These are phyloP conservation scores for Phengaris alcon DNA, from an alignment of 2,888 invertebrate genomes.

Conservation along the genomic window DNA sequence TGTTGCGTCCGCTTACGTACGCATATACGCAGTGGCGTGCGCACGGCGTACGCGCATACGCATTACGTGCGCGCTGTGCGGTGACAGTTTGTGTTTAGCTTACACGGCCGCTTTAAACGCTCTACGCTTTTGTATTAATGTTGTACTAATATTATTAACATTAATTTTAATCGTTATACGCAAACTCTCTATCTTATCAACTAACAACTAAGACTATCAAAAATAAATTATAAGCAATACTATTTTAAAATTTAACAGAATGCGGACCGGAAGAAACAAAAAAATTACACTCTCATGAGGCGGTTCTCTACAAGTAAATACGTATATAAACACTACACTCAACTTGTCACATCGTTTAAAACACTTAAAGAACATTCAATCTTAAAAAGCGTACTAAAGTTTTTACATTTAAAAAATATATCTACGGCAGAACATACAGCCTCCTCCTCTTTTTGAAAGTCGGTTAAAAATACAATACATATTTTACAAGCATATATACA, in stretches of 20 bases:
- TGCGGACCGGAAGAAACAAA: not conserved
- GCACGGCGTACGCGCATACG: constrained; percentile 33
- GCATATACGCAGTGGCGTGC: constrained; percentile 32
- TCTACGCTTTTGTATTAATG: constrained; percentile 28
- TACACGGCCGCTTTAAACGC: constrained; percentile 25
- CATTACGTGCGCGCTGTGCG: constrained; percentile 13
- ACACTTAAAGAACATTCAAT: no score
- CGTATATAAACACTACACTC: no score
- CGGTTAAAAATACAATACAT: no score
- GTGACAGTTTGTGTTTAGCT: constrained; percentile 23
- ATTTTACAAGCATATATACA: no score
- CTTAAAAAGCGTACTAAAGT: no score
- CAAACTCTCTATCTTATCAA: constrained; percentile 2
- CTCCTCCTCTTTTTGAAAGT: no score
- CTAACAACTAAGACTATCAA: constrained; percentile 3
- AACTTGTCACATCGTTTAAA: no score
- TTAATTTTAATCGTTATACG: constrained; percentile 28
- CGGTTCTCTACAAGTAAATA: no score
- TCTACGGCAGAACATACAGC: no score
- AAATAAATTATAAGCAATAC: not conserved
- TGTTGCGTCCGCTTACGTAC: constrained; percentile 42
- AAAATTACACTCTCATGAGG: no score
- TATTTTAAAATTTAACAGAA: not conserved
- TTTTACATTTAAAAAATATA: no score
- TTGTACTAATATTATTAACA: constrained; percentile 30